Evolutionary conservation across 2,888 invertebrate genomes (phyloP).

Genomic region (Tetanocera ferruginea): DNA sequence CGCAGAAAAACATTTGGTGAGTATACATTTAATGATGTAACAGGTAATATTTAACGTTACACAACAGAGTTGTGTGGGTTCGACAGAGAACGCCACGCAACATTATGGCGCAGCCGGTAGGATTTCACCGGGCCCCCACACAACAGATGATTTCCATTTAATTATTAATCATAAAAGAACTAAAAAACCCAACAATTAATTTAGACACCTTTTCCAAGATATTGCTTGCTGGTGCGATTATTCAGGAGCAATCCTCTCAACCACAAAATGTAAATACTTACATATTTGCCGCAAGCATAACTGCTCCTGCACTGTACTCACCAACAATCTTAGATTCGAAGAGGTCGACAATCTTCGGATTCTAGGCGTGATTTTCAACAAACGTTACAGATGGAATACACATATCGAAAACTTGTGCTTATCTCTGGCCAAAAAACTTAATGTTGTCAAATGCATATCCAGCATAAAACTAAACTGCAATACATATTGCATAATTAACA

Average conservation of each 20-base stretch:
- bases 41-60: no score
- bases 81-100: no score
- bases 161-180: constrained; percentile 15
- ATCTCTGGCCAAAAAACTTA: background rate
- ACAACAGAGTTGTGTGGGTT: no score
- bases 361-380: constrained; percentile 16
- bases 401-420: constrained; percentile 3
- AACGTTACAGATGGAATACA: constrained; percentile 4
- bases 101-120: no score
- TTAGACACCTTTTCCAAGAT: no score
- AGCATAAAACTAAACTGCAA: constrained; percentile 32
- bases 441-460: constrained; percentile 40
- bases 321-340: background rate
- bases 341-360: background rate
- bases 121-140: no score
- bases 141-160: constrained; percentile 31
- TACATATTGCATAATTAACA: constrained; percentile 20
- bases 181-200: background rate
- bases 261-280: no score
- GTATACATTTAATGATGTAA: no score
- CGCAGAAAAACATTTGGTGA: no score
- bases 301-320: background rate
- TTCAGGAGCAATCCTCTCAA: no score
- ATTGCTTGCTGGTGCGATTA: no score
- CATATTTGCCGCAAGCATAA: constrained; percentile 12